Percentiles rank a stretch among this genome's conserved stretches.
phyloP scores from a whole-genome alignment of 2,888 invertebrate genomes.

The Callyntrura sp. region DNA sequence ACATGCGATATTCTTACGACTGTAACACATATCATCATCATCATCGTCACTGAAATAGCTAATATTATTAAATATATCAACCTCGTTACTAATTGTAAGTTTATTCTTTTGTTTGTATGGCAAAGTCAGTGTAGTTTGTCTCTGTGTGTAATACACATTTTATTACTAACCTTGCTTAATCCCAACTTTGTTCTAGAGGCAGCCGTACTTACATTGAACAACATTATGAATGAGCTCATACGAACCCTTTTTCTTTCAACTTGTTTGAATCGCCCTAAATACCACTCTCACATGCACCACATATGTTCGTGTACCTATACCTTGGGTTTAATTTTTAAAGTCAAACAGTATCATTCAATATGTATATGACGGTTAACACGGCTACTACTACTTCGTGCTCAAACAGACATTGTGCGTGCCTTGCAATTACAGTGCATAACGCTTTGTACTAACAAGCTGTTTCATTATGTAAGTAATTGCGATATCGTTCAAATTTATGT shows the following conservation, averaged over 20 bases:
- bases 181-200: neutral
- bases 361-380: neutral
- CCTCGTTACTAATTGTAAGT: no score
- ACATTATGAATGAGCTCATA: conserved; percentile 57
- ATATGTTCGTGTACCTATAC: neutral
- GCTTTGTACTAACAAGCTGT: neutral
- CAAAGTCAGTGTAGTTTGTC: neutral
- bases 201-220: conserved; percentile 1
- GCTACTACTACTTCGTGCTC: neutral
- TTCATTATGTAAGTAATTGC: neutral
- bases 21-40: neutral
- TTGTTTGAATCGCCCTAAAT: neutral
- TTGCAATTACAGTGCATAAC: neutral
- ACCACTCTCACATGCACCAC: neutral
- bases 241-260: neutral
- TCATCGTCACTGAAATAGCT: neutral
- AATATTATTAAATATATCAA: neutral
- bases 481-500: neutral
- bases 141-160: neutral
- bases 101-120: neutral
- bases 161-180: conserved; percentile 60
- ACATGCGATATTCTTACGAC: no score
- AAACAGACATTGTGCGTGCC: neutral
- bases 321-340: neutral
- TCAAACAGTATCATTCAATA: neutral